Evolutionary conservation across 2,888 invertebrate genomes (phyloP).

Genomic region (Capitulum mitella): DNA sequence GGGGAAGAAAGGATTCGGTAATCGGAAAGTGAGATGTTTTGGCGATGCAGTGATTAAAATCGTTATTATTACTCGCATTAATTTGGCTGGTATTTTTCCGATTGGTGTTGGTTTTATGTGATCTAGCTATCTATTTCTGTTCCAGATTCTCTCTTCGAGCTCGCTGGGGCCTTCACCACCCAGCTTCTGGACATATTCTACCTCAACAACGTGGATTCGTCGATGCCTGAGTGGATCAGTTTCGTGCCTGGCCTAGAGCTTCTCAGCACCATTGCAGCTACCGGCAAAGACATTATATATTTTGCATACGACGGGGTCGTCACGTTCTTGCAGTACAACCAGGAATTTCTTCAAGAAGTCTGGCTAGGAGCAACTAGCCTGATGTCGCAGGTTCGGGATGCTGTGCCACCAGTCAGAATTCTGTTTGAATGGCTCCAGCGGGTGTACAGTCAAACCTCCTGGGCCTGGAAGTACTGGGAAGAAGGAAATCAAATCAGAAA

Average conservation of each 20-base stretch:
- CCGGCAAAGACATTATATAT: neutral
- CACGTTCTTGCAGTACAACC: neutral
- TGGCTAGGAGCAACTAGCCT: neutral
- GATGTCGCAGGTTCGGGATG: neutral
- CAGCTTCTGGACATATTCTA: constrained; percentile 3
- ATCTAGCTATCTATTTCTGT: neutral
- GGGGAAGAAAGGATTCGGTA: too few species aligned
- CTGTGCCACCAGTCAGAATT: neutral
- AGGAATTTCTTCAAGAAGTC: neutral
- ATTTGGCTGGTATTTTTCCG: too few species aligned
- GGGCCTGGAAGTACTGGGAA: neutral
- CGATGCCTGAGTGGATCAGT: neutral
- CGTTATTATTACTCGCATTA: too few species aligned
- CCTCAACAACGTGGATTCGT: neutral
- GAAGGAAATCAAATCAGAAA: neutral
- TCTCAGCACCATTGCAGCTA: neutral
- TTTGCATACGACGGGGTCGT: neutral
- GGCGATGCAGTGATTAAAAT: too few species aligned
- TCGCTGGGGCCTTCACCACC: neutral
- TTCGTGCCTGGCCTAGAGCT: neutral
- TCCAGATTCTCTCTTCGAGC: neutral
- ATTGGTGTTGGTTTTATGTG: too few species aligned
- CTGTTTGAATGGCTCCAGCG: neutral
- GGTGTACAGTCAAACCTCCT: neutral
- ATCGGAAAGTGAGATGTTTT: too few species aligned